Base-by-base conservation (phyloP, 2,888 invertebrate species). In the Eledone cirrhosa region DNA sequence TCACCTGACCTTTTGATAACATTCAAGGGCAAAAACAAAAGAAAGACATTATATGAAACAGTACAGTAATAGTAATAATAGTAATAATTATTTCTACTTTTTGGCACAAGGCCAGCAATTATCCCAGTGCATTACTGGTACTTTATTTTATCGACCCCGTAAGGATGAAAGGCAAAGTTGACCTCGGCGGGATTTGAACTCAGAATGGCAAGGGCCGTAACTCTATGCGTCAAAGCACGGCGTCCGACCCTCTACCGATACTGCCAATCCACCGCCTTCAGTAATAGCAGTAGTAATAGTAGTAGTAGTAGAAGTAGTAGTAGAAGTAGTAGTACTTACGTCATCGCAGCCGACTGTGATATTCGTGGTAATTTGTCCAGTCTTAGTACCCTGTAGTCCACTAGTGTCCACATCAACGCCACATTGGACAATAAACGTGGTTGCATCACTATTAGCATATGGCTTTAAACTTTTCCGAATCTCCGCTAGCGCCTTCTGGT, bases 401-500 rank as follows among this genome's bases (percentile, higher is more conserved):
- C 80, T 80, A 77, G 74, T 27, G 24, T 80, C 81, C 53, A 78
- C 75, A 31, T 78, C 78, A 14, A 48, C 48, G 29, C 48, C 76
- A 27, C 24, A 48, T 22, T 76, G 76, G 78, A 65, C 82, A 67
- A 77, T 82, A 79, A 31, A 79, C 48, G 29, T 78, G 79, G 69
- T 79, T 79, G 63, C 81, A 59, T 83, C 81, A n/a, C 76, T 74
- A 88, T 95, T 95, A 78, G 95, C 95, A 90, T 95, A 95, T 78
- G 95, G 95, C 87, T 94, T 92, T 86, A 95, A 91, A 81, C 95
- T 95, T 91, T 95, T 95, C 86, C 95, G 93, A 89, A 95, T 96
- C 92, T 95, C 94, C 92, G 95, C 95, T 91, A 96, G 93, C 90
- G 95, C 95, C 92, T 95, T 95, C 92, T 95, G 95, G 92, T 94